Base-by-base conservation (phyloP, 2,113 vertebrate genomes). In the Oncorhynchus kisutch region DNA sequence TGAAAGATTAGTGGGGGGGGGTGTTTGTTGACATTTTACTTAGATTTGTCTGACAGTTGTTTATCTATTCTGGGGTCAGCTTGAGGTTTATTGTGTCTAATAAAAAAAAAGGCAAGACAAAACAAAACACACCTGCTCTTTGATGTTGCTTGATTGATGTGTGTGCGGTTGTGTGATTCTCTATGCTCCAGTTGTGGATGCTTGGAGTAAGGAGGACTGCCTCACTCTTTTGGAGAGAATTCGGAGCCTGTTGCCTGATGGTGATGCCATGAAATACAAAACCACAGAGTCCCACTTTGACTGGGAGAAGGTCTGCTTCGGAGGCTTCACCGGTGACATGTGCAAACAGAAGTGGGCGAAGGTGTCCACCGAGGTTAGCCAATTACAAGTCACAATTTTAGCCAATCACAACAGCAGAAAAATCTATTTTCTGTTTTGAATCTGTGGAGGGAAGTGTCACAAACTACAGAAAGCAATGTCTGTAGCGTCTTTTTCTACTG, bases 241-340 rank as follows among this genome's bases (percentile, higher is more conserved):
- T 51, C 88, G 92, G 24, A 80, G 78, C 69, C 60, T 90, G 70
- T 78, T 95, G 71, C 93, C 93, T 0, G 92, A 94, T 1, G 77
- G 16, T 24, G 94, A 94, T 72, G 65, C 14, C 45, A 92, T 94
- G 92, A 94, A 94, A 73, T 94, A 94, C 39, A 94, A 94, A 79
- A 94, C 93, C 82, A 94, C 94, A 0, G 93, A 94, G 89, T 93
- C 92, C 0, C 94, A 95, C 88, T 94, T 94, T 0, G 93, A 95
- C 86, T 95, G 94, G 94, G 91, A 93, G 12, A 95, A 94, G 72
- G 91, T 94, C 5, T 72, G 91, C 24, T 94, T 95, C 45, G 91
- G 90, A n/a, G 70, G 59, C 74, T 95, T 90, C 90, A 92, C 86
- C 1, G 90, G 89, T 16, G 93, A 92, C 66, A 91, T 94, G 90